These are phyloP conservation scores for Drosophila paranaensis DNA, from an alignment of 2,888 invertebrate genomes.

Conservation along the genomic window DNA sequence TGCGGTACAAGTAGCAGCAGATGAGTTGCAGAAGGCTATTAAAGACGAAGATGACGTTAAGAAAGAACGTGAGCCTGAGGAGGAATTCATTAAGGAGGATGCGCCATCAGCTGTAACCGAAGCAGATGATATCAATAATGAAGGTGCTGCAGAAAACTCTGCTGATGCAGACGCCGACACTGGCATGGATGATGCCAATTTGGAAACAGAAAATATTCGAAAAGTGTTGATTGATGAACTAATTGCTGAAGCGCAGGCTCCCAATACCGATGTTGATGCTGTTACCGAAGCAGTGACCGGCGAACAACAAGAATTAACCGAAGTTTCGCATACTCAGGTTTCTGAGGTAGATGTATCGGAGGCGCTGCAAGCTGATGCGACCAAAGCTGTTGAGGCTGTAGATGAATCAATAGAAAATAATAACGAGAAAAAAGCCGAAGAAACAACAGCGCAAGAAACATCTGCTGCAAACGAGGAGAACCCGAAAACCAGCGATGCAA, in stretches of 20 bases:
- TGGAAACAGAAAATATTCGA: constrained; percentile 65
- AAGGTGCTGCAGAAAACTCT: constrained; percentile 4
- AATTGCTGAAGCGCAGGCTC: constrained; percentile 58
- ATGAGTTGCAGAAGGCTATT: constrained; percentile 16
- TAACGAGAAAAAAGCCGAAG: constrained; percentile 18
- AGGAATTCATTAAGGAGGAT: constrained; percentile 59
- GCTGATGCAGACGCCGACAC: constrained; percentile 6
- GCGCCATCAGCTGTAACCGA: constrained; percentile 18
- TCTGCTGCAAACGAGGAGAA: constrained; percentile 18
- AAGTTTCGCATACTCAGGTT: constrained; percentile 26
- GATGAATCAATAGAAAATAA: constrained; percentile 14
- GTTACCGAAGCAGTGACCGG: constrained; percentile 9
- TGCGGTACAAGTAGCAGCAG: constrained; percentile 20
- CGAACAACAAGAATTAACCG: constrained; percentile 18
- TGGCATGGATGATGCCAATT: constrained; percentile 45
- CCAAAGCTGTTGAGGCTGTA: constrained; percentile 10
- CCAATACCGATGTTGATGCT: constrained; percentile 1
- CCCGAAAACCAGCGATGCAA: constrained; percentile 41
- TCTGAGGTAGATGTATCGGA: constrained; percentile 25
- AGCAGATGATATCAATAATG: constrained; percentile 6
- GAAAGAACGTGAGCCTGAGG: constrained; percentile 41
- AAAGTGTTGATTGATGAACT: constrained; percentile 67
- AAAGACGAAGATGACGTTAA: constrained; percentile 24
- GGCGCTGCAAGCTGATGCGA: constrained; percentile 9
- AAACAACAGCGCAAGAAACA: background rate